Evolutionary conservation across 2,113 vertebrate species (phyloP).

Genomic region (Cavia porcellus): DNA sequence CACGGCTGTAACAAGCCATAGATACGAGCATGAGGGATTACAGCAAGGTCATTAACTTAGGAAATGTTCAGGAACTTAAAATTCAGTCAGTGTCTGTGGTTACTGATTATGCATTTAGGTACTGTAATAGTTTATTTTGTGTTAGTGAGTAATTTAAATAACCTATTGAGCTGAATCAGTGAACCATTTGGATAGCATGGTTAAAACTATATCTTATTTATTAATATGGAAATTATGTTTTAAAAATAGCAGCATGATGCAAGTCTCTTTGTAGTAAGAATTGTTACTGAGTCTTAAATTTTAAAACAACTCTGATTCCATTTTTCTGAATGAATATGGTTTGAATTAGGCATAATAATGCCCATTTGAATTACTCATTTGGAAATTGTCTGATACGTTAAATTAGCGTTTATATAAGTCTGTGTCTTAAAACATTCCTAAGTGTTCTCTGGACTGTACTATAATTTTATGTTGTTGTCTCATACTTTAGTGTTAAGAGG

Average conservation of each 20-base stretch:
- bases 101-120: neutral
- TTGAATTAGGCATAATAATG: neutral
- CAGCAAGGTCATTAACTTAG: constrained; percentile 57
- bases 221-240: constrained; percentile 17
- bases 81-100: constrained; percentile 13
- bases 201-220: neutral
- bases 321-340: constrained; percentile 22
- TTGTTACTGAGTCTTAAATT: neutral
- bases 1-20: constrained; percentile 48
- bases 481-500: constrained; percentile 75
- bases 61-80: neutral
- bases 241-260: neutral
- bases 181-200: neutral
- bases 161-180: neutral
- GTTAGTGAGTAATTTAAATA: neutral
- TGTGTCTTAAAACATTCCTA: constrained; percentile 65
- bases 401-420: constrained; percentile 41
- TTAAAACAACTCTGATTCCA: constrained; percentile 55
- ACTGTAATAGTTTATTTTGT: neutral
- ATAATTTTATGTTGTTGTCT: constrained; percentile 75
- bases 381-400: constrained; percentile 63
- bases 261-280: constrained; percentile 24
- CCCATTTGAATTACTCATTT: constrained; percentile 49
- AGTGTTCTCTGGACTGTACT: constrained; percentile 42
- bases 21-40: constrained; percentile 41